phyloP scores from a whole-genome alignment of 2,113 vertebrate species.

The Solea senegalensis region DNA sequence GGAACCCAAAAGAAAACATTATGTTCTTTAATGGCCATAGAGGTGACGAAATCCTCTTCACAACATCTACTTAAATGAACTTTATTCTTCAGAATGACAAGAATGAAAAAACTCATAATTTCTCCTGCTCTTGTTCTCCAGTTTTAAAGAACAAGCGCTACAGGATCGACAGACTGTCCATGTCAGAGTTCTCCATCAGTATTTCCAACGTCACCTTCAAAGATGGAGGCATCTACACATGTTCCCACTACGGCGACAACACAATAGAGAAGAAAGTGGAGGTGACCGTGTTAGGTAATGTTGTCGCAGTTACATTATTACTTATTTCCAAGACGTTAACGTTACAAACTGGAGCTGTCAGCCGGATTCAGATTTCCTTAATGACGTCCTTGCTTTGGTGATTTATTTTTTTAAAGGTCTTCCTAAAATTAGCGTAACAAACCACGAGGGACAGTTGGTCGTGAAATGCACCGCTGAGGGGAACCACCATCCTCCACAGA shows the following conservation, averaged over 20 bases:
- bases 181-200: constrained; percentile 60
- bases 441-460: constrained; percentile 27
- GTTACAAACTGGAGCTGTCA: no score
- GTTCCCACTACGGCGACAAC: constrained; percentile 49
- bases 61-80: neutral
- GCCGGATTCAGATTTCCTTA: neutral
- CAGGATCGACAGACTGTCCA: constrained; percentile 54
- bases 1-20: constrained; percentile 56
- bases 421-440: constrained; percentile 56
- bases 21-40: constrained; percentile 66
- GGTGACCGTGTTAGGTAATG: constrained; percentile 78
- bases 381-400: constrained; percentile 6
- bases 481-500: constrained; percentile 57
- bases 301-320: neutral
- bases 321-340: no score
- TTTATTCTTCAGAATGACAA: no score
- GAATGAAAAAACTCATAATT: neutral
- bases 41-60: constrained; percentile 52
- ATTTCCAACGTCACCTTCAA: constrained; percentile 69
- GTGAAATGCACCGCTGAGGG: constrained; percentile 74
- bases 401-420: constrained; percentile 45
- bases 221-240: constrained; percentile 79
- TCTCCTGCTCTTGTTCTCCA: constrained; percentile 34
- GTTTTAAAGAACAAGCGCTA: constrained; percentile 68
- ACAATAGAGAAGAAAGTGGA: constrained; percentile 46